Percentiles rank a stretch among this genome's conserved stretches.
phyloP scores from a whole-genome alignment of 2,888 invertebrate genomes.

The Ecdyonurus torrentis region DNA sequence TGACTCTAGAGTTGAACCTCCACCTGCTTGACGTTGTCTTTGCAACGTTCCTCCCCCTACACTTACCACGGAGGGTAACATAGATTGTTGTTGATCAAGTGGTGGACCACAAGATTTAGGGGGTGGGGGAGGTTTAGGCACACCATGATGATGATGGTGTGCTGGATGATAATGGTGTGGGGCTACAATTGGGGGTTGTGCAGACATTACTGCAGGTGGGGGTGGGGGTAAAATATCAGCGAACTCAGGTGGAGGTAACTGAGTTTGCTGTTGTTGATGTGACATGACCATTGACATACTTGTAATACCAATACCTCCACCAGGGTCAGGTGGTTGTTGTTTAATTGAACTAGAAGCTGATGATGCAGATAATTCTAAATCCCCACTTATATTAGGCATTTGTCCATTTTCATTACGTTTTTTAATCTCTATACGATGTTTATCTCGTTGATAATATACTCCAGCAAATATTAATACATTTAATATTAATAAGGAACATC shows the following conservation, averaged over 20 bases:
- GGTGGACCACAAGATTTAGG: not conserved
- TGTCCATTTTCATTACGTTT: slow-evolving; percentile 70
- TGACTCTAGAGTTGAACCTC: no score
- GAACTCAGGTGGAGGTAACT: slow-evolving; percentile 67
- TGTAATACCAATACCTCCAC: slow-evolving; percentile 26
- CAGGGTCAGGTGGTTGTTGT: slow-evolving; percentile 11
- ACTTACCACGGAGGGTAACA: not conserved
- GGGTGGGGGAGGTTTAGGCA: not conserved
- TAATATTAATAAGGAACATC: slow-evolving; percentile 76
- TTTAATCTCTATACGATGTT: slow-evolving; percentile 46
- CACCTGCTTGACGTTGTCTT: not conserved
- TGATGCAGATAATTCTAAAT: slow-evolving; percentile 45
- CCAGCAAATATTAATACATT: slow-evolving; percentile 90
- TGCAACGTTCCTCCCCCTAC: not conserved
- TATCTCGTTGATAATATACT: slow-evolving; percentile 83
- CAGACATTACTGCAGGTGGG: not conserved
- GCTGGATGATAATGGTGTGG: not conserved
- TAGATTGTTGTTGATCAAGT: not conserved
- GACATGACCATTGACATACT: slow-evolving; percentile 19
- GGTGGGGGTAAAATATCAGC: slow-evolving; percentile 46
- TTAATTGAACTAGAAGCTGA: slow-evolving; percentile 7
- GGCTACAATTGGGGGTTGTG: slow-evolving; percentile 31
- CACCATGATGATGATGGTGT: not conserved
- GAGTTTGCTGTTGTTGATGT: slow-evolving; percentile 58
- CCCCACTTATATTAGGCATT: slow-evolving; percentile 62